Conservation (phyloP, 2,797 vertebrate genomes). For the Leuciscus waleckii region DNA sequence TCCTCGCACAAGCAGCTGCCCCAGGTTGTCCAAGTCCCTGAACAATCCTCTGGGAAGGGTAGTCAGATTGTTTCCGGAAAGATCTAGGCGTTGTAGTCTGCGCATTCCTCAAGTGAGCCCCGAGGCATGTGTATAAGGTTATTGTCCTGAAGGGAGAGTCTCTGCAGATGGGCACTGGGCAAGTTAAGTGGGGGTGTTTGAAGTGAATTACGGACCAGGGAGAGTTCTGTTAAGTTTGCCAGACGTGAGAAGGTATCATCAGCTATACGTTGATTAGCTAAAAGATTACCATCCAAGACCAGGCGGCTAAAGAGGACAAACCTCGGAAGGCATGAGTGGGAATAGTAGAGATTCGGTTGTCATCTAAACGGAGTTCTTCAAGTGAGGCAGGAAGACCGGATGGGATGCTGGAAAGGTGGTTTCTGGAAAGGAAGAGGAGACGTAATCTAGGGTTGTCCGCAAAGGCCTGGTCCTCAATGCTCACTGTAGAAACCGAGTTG, state of each 20-base stretch:
- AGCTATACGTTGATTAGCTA: constrained; percentile 94
- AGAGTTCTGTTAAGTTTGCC: constrained; percentile 91
- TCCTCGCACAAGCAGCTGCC: constrained; percentile 87
- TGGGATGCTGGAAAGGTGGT: constrained; percentile 95
- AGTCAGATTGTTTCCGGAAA: constrained; percentile 95
- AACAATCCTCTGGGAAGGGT: constrained; percentile 90
- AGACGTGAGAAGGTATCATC: constrained; percentile 92
- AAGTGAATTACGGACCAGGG: constrained; percentile 90
- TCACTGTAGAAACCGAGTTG: constrained; percentile 94
- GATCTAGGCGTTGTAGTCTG: constrained; percentile 85
- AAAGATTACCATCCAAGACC: constrained; percentile 93
- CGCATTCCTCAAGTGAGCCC: constrained; percentile 88
- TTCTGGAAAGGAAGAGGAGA: constrained; percentile 91
- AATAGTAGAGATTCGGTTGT: constrained; percentile 96
- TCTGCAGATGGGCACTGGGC: constrained; percentile 86
- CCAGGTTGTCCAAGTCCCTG: constrained; percentile 87
- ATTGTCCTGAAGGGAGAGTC: constrained; percentile 92
- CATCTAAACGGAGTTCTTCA: constrained; percentile 92
- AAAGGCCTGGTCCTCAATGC: constrained; percentile 95
- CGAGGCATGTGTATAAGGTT: constrained; percentile 90
- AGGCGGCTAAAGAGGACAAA: constrained; percentile 86
- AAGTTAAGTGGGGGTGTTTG: constrained; percentile 89
- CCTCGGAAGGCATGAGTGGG: constrained; percentile 92
- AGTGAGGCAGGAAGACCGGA: constrained; percentile 90
- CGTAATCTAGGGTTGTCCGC: constrained; percentile 86